Evolutionary conservation across 2,113 vertebrate species (phyloP).

Genomic region (Prunella himalayana): DNA sequence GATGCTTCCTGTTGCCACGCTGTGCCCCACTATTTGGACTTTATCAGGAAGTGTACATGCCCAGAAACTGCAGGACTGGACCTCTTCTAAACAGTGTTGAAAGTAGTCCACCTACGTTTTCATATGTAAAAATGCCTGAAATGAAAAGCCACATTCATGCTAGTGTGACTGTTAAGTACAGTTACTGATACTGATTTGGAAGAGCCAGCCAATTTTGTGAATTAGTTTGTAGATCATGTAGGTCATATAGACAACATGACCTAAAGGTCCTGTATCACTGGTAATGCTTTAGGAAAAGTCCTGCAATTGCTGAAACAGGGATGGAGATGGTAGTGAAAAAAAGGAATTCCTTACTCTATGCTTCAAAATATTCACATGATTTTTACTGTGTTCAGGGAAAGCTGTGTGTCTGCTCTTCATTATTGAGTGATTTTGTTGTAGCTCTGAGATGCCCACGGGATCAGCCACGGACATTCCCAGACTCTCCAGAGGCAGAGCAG

Average conservation of each 20-base stretch:
- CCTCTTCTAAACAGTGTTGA: not conserved
- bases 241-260: not conserved
- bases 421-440: not conserved
- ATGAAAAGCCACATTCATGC: not conserved
- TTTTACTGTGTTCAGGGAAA: not conserved
- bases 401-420: not conserved
- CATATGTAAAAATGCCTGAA: not conserved
- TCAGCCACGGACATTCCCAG: fast-evolving
- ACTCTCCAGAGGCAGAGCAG: not conserved
- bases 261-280: not conserved
- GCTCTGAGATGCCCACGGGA: fast-evolving
- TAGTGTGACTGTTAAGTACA: not conserved
- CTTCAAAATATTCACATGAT: not conserved
- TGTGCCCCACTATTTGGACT: not conserved
- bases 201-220: not conserved
- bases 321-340: not conserved
- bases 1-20: not conserved
- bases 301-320: not conserved
- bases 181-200: not conserved
- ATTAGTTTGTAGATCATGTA: not conserved
- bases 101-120: not conserved
- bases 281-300: not conserved
- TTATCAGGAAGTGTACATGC: not conserved
- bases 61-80: not conserved
- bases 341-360: not conserved